phyloP scores from a whole-genome alignment of 2,797 vertebrate species.

The Xenentodon cancila region DNA sequence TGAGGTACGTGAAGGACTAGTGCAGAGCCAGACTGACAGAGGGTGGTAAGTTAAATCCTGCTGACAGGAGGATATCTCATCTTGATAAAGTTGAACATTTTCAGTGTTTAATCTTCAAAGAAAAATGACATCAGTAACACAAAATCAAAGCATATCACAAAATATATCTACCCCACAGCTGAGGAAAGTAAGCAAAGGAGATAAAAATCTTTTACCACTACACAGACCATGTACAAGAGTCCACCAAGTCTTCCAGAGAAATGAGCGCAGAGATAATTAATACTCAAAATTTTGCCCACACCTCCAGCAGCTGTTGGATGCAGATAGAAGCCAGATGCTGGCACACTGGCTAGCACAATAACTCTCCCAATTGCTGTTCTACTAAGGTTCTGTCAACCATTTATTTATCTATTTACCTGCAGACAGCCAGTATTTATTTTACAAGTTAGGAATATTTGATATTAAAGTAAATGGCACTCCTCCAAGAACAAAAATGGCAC shows the following conservation, averaged over 20 bases:
- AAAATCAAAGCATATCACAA: background rate
- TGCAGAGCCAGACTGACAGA: conserved; percentile 9
- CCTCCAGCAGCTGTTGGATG: conserved; percentile 17
- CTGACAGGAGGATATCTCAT: conserved; percentile 6
- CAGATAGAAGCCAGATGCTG: conserved; percentile 51
- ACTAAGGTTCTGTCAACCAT: background rate
- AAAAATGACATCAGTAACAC: background rate
- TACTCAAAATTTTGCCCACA: conserved; percentile 11
- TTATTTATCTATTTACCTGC: conserved; percentile 45
- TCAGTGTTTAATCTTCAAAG: background rate
- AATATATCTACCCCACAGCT: background rate
- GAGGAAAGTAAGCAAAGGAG: background rate
- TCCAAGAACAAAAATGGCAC: conserved; percentile 25
- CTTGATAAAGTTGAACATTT: conserved; percentile 19
- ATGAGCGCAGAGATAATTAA: conserved; percentile 7
- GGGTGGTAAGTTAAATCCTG: conserved; percentile 8
- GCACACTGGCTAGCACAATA: background rate
- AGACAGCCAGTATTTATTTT: conserved; percentile 25
- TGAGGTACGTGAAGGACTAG: background rate
- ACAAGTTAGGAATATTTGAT: conserved; percentile 44
- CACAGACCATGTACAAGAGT: conserved; percentile 6
- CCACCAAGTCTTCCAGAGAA: conserved; percentile 12
- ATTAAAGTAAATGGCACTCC: conserved; percentile 34
- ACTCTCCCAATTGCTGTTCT: conserved; percentile 19
- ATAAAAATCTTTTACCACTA: conserved; percentile 10